Evolutionary conservation across 2,888 invertebrate genomes (phyloP).

Genomic region (Dryobota labecula): DNA sequence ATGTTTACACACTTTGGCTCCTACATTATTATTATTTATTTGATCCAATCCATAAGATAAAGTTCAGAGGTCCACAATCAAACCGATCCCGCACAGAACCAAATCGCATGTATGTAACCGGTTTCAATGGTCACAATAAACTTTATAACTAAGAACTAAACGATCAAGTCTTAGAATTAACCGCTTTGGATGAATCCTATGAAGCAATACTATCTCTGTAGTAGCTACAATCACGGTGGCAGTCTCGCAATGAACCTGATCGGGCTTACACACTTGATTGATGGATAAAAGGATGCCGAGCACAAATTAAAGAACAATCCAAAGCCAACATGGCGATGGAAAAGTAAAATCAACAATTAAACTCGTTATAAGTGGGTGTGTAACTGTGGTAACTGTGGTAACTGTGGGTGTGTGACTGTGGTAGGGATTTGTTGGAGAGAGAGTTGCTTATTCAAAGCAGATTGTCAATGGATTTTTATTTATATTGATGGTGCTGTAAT

Average conservation of each 20-base stretch:
- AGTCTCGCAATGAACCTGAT: slow-evolving; percentile 65
- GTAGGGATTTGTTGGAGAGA: slow-evolving; percentile 32
- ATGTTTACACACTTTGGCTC: neutral
- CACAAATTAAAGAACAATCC: slow-evolving; percentile 83
- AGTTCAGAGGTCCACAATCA: slow-evolving; percentile 44
- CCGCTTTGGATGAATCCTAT: slow-evolving; percentile 59
- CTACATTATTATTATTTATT: neutral
- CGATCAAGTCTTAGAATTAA: slow-evolving; percentile 64
- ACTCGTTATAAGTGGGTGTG: slow-evolving; percentile 67
- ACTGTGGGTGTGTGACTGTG: too few relatives aligned
- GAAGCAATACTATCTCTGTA: slow-evolving; percentile 54
- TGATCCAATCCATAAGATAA: slow-evolving; percentile 18
- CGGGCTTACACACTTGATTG: slow-evolving; percentile 83
- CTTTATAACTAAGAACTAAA: slow-evolving; percentile 55
- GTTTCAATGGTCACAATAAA: slow-evolving; percentile 61
- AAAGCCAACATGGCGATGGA: slow-evolving; percentile 66
- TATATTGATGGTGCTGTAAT: neutral
- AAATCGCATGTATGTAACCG: slow-evolving; percentile 55
- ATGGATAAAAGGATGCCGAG: slow-evolving; percentile 84
- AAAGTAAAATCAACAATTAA: slow-evolving; percentile 79
- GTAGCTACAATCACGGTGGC: slow-evolving; percentile 61
- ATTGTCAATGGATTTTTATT: neutral
- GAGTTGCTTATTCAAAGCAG: slow-evolving; percentile 16
- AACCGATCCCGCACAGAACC: slow-evolving; percentile 39
- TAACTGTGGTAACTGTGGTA: slow-evolving; percentile 45